Conservation (phyloP, 2,797 vertebrate genomes). For the Molossus molossus region DNA sequence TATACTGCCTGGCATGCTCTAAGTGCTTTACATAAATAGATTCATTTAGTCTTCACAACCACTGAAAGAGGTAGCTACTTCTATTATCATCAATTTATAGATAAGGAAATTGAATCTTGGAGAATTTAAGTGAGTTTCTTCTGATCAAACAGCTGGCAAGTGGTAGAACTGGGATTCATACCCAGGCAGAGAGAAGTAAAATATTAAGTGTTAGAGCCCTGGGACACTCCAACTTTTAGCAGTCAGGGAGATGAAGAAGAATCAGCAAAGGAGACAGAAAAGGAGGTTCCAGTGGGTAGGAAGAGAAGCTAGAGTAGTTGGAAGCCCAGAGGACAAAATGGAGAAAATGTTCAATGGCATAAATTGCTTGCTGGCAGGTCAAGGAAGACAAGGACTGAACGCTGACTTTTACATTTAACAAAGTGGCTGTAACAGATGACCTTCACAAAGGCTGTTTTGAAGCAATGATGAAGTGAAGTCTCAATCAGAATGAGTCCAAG, state of each 20-base stretch:
- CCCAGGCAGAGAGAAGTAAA: constrained; percentile 39
- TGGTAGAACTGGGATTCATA: constrained; percentile 13
- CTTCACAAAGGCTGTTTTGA: constrained; percentile 21
- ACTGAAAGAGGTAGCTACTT: not conserved
- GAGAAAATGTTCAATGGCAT: constrained; percentile 22
- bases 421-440: not conserved
- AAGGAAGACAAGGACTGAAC: not conserved
- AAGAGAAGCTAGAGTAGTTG: not conserved
- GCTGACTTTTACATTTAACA: not conserved
- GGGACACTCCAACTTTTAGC: not conserved
- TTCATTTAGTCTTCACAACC: constrained; percentile 53
- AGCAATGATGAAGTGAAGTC: constrained; percentile 20
- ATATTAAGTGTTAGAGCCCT: not conserved
- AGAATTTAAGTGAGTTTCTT: constrained; percentile 28
- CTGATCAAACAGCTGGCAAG: not conserved
- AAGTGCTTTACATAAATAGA: constrained; percentile 19
- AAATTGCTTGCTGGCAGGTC: not conserved
- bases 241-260: constrained; percentile 21
- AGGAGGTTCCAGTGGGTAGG: not conserved
- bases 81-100: constrained; percentile 54
- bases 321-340: not conserved
- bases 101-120: constrained; percentile 41
- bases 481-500: not conserved
- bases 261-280: not conserved
- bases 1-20: not conserved